Evolutionary conservation across 1,140 invertebrate species (phyloP).

Genomic region (Eueides isabella): DNA sequence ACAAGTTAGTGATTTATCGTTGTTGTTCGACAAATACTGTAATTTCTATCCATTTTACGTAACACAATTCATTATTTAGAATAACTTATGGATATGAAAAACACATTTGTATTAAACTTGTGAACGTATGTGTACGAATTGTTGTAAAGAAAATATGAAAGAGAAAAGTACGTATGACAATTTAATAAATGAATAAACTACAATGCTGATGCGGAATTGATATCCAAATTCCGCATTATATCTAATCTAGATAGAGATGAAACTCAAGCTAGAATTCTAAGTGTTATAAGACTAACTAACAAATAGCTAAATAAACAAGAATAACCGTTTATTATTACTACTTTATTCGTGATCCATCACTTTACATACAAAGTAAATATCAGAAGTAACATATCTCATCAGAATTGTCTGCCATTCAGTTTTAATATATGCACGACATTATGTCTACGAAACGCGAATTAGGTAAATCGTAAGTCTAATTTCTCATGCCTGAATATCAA

Average conservation of each 20-base stretch:
- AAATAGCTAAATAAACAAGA: background rate
- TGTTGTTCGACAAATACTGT: slow-evolving; percentile 24
- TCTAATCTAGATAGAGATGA: background rate
- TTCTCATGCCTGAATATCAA: slow-evolving; percentile 19
- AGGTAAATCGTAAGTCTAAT: slow-evolving; percentile 21
- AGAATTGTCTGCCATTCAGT: slow-evolving; percentile 8
- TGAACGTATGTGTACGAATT: background rate
- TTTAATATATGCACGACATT: slow-evolving; percentile 10
- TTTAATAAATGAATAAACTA: too few relatives aligned
- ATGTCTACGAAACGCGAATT: slow-evolving; percentile 7
- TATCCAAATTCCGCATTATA: background rate
- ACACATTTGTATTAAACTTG: background rate
- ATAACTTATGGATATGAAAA: background rate
- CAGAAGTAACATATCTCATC: background rate
- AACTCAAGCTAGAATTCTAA: background rate
- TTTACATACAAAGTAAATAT: background rate
- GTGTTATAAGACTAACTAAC: background rate
- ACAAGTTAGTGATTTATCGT: slow-evolving; percentile 34
- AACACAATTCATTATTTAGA: slow-evolving; percentile 1
- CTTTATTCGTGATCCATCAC: background rate
- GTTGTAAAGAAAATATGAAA: background rate
- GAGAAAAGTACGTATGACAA: background rate
- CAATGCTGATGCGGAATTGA: too few relatives aligned
- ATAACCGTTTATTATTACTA: background rate
- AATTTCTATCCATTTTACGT: slow-evolving; percentile 5